Conservation (phyloP, 2,113 vertebrate species). For the Enhydra lutris region DNA sequence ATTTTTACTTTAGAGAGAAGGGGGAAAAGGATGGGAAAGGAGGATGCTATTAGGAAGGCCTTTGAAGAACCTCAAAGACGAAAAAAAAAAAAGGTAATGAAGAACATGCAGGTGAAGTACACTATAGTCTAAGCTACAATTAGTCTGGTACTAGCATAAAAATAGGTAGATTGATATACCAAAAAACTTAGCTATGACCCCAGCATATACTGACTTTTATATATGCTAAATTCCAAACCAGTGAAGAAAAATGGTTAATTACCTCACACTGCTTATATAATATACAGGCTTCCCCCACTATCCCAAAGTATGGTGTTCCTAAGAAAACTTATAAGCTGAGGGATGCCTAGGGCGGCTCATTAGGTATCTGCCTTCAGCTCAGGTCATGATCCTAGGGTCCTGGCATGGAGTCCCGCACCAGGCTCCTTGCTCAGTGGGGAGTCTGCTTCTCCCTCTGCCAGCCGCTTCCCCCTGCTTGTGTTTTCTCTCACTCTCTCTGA, state of each 20-base stretch:
- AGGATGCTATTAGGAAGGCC: neutral
- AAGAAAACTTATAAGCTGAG: neutral
- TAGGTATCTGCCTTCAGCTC: neutral
- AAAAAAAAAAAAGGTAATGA: neutral
- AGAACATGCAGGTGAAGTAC: neutral
- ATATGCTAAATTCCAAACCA: neutral
- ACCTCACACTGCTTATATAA: neutral
- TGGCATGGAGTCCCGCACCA: neutral
- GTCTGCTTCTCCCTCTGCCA: no score
- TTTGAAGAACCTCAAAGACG: neutral
- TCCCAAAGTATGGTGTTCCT: neutral
- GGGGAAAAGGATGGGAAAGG: neutral
- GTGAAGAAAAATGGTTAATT: constrained; percentile 18
- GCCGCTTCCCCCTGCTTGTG: no score
- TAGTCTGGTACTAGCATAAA: neutral
- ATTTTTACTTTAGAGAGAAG: neutral
- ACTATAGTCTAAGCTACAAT: neutral
- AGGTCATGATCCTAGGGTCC: neutral
- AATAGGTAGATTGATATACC: neutral
- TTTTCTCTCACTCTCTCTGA: no score
- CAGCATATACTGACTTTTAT: neutral
- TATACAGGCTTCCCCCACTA: neutral
- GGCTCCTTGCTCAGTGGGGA: neutral
- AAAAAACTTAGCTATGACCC: neutral
- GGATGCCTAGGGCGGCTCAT: neutral